Base-by-base conservation (phyloP, 2,888 invertebrate species). In the Seladonia tumulorum region DNA sequence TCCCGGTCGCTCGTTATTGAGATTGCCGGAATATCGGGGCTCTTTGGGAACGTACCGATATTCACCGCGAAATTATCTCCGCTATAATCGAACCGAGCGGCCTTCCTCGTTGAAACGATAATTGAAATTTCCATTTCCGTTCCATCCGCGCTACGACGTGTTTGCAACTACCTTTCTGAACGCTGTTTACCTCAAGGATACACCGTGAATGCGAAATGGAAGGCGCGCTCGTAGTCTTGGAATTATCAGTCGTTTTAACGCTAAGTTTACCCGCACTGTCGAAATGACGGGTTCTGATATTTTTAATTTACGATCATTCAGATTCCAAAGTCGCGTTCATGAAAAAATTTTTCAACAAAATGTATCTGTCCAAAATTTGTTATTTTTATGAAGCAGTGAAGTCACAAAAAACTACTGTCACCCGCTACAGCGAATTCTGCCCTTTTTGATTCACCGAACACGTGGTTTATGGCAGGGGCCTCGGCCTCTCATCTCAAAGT, bases 11-110 rank as follows among this genome's bases (percentile, higher is more conserved):
- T 29, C 47, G 49, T 42, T 71, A 49, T 75, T 49, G 39, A 49
- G 63, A 76, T 76, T 78, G 71, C 49, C 45, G 70, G 70, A 70
- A 70, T 70, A 70, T 70, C 70, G 39, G 71, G 12, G 42, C 42
- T 76, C 68, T 70, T 76, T n/a, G 39, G 68, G 45, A 16, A 16
- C 53, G 29, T 53, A 2, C n/a, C 16, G 22, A 25, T 29, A 16
- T 39, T 39, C n/a, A n/a, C 25, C 12, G 16, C 29, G 39, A 63
- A 76, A 78, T 72, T 76, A 53, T 80, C 57, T 42, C 35, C 29
- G 29, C n/a, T 49, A 35, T 35, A 57, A 47, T 35, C 29, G 14
- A 29, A 45, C n/a, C 25, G 53, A 2, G 22, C 16, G 29, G n/a
- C 18, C 14, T 42, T n/a, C 53, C 29, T 57, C 68, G 76, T 47